Percentiles rank a stretch among this genome's conserved stretches.
Evolutionary conservation across 2,888 invertebrate genomes (phyloP).

Genomic region (Drosophila mayaguana): DNA sequence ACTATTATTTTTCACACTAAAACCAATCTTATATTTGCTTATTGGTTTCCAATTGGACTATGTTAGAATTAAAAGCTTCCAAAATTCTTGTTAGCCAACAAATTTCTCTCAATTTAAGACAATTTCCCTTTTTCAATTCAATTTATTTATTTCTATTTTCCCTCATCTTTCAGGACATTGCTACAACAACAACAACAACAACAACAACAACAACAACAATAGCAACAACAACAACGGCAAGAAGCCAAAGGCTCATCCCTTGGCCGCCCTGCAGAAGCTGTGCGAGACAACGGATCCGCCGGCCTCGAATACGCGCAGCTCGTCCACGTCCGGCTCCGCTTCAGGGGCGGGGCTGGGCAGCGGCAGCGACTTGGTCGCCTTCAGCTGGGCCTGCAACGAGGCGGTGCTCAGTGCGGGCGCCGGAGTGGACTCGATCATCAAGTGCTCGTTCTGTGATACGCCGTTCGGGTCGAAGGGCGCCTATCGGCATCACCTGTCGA

Average conservation of each 20-base stretch:
- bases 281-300: conserved; percentile 95
- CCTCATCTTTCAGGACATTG: conserved; percentile 51
- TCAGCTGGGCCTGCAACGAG: conserved; percentile 97
- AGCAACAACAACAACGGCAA: conserved; percentile 60
- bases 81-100: background rate
- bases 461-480: conserved; percentile 98
- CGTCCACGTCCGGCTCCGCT: conserved; percentile 23
- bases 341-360: conserved; percentile 28
- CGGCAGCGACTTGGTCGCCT: conserved; percentile 89
- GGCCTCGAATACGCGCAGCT: conserved; percentile 82
- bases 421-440: conserved; percentile 92
- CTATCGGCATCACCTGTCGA: conserved; percentile 97
- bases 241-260: conserved; percentile 90
- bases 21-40: background rate
- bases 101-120: background rate
- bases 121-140: accelerated
- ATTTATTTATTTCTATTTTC: background rate
- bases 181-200: conserved; percentile 56
- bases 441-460: conserved; percentile 97
- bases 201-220: conserved; percentile 57
- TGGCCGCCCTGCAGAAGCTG: conserved; percentile 97
- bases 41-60: background rate
- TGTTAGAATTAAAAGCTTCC: background rate
- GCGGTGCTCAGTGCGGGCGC: conserved; percentile 90
- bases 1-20: too few relatives aligned